Evolutionary conservation across 2,797 vertebrate species (phyloP), one percentile per base, ranked within the genome.

Genomic region (Microctenopoma stevenorrisi): DNA sequence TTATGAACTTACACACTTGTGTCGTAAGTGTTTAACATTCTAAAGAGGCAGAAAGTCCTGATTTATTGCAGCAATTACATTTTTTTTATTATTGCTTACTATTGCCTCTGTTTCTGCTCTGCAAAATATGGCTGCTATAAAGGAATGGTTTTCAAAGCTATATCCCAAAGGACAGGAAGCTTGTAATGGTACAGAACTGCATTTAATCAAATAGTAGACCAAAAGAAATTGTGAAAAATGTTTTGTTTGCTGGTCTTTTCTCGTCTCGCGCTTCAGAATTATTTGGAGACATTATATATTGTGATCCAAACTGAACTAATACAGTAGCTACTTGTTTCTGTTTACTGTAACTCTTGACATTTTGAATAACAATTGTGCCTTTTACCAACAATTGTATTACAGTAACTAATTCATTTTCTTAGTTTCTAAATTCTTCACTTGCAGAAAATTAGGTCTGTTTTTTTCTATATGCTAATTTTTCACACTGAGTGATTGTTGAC

Each of bases 31-130:
- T 74, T 85, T 56, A 73, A 75, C 64, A 76, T 76, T 86, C 50
- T 33, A 56, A 86, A 75, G 51, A 83, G 46, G 62, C 37, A 11
- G 9, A 63, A 63, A 55, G 43, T 69, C 42, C 63, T 78, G 76
- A 83, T 87, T 83, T 86, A 75, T 58, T 55, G 64, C 15, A 28
- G 58, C 59, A 80, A 88, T 87, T 80, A 75, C 35, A 35, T 43
- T 63, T 35, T 67, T 67, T 77, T 79, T 78, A 57, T 73, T 68
- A 57, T 63, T 69, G 47, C 61, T 76, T 38, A 51, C 52, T 30
- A 47, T 65, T 48, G 38, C 42, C 35, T 49, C 40, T 59, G 43
- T 74, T 60, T 59, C 48, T 74, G 44, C 57, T 71, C 63, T 71
- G 65, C 58, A 77, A 81, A 80, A 76, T 65, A 72, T 60, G 35